These are phyloP conservation scores for Plebejus melissa DNA, from an alignment of 2,888 invertebrate genomes.

Conservation along the genomic window DNA sequence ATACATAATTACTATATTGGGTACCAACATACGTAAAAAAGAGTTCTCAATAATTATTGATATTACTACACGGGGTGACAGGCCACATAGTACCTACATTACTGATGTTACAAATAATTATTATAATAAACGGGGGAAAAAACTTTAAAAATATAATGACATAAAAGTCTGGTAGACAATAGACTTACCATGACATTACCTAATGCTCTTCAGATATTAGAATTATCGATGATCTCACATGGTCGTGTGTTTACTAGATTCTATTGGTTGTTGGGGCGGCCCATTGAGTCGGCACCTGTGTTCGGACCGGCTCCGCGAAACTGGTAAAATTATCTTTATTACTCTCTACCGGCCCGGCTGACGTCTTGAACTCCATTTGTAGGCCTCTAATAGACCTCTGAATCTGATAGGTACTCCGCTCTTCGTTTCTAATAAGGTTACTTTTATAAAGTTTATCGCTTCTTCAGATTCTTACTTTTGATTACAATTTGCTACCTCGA, in stretches of 20 bases:
- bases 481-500: background rate
- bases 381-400: background rate
- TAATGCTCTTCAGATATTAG: constrained; percentile 35
- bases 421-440: background rate
- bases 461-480: background rate
- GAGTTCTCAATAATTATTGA: background rate
- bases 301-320: constrained; percentile 64
- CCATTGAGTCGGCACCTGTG: constrained; percentile 64
- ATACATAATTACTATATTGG: background rate
- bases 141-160: background rate
- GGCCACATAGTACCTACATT: background rate
- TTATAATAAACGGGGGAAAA: background rate
- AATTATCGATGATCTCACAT: constrained; percentile 48
- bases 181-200: constrained; percentile 15
- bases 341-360: constrained; percentile 42
- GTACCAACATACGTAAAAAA: background rate
- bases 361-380: constrained; percentile 42
- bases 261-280: constrained; percentile 44
- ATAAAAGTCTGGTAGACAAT: background rate
- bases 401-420: background rate
- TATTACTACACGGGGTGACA: background rate
- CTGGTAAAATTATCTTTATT: constrained; percentile 59
- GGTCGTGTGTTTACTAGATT: constrained; percentile 41
- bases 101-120: background rate
- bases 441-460: background rate